A percentile compares a stretch with the other conserved stretches of the same genome.
Conservation (phyloP, 2,797 vertebrate genomes). For the Sebastes iracundus region DNA sequence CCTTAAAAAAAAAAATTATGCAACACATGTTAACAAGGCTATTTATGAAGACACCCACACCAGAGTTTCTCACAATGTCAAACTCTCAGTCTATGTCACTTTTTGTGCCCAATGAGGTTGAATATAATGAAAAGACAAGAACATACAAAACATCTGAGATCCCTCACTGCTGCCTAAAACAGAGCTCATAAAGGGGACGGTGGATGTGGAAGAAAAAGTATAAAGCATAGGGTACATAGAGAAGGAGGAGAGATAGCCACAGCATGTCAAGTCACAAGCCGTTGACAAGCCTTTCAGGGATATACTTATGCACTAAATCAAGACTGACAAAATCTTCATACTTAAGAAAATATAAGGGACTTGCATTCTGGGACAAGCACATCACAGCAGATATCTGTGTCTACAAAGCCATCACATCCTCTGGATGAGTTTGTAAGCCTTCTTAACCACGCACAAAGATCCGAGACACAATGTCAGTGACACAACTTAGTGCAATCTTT, state of each 20-base stretch:
- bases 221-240: not conserved
- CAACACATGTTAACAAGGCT: not conserved
- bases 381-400: constrained; percentile 30
- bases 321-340: constrained; percentile 57
- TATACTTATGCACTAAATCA: constrained; percentile 49
- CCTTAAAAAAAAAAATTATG: not conserved
- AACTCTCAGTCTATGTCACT: not conserved
- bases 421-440: constrained; percentile 27
- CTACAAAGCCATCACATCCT: constrained; percentile 29
- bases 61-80: not conserved
- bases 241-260: not conserved
- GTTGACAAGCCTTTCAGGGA: constrained; percentile 54
- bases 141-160: not conserved
- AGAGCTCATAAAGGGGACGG: not conserved
- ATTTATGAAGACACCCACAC: not conserved
- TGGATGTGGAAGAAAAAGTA: constrained; percentile 7
- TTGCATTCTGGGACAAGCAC: constrained; percentile 36
- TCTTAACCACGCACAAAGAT: constrained; percentile 16
- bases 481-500: constrained; percentile 15
- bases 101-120: not conserved
- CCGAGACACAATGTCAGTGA: constrained; percentile 7
- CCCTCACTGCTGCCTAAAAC: not conserved
- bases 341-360: constrained; percentile 45
- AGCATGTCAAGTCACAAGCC: constrained; percentile 30
- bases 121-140: not conserved